Evolutionary conservation across 2,888 invertebrate species (phyloP).

Genomic region (Athalia circularis): DNA sequence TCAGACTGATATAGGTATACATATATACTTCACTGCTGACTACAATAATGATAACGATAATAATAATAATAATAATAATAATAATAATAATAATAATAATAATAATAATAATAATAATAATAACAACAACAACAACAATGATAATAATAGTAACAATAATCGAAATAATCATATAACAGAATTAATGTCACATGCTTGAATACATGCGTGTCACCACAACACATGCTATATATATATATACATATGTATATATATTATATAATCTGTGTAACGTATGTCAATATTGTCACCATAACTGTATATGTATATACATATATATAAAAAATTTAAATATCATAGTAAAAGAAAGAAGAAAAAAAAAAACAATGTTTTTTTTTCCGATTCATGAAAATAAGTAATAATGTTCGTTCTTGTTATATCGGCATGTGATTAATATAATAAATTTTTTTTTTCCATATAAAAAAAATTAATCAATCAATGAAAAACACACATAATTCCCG

Average conservation of each 20-base stretch:
- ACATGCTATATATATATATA: slow-evolving; percentile 35
- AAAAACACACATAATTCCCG: slow-evolving; percentile 22
- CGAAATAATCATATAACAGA: not conserved
- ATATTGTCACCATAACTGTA: slow-evolving; percentile 27
- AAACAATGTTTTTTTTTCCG: slow-evolving; percentile 5
- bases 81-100: no score
- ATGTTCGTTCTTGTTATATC: no score
- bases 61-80: no score
- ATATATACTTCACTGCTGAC: slow-evolving; percentile 7
- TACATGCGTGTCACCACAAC: slow-evolving; percentile 41
- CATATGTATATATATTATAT: not conserved
- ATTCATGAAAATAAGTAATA: not conserved
- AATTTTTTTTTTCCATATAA: no score
- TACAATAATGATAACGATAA: not conserved
- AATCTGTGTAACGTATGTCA: not conserved
- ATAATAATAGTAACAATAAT: not conserved
- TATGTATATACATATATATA: not conserved
- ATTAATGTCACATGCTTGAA: slow-evolving; percentile 27
- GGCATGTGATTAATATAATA: not conserved
- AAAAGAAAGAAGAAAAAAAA: not conserved
- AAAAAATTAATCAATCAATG: not conserved
- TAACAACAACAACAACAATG: no score
- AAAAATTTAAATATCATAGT: no score
- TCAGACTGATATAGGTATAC: not conserved
- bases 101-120: not conserved